Conservation (phyloP, 2,888 invertebrate genomes). For the Limnephilus rhombicus region DNA sequence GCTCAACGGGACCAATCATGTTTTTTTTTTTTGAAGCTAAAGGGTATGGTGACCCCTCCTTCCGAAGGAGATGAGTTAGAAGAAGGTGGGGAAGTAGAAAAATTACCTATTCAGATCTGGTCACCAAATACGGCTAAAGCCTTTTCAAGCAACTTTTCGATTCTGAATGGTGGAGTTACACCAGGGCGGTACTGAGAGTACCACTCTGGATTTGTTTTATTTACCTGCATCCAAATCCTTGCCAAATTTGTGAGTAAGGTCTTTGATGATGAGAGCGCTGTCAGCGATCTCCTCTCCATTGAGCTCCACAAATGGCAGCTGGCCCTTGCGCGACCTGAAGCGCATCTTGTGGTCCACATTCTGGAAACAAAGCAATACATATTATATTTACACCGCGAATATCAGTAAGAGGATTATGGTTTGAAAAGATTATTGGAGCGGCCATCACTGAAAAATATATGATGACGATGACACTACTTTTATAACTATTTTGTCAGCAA, state of each 20-base stretch:
- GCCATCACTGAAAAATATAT: not conserved
- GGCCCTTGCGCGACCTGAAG: constrained; percentile 95
- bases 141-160: too few relatives aligned
- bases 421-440: too few relatives aligned
- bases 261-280: constrained; percentile 93
- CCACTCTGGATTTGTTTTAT: not conserved
- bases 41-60: too few relatives aligned
- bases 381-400: not conserved
- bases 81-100: too few relatives aligned
- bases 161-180: too few relatives aligned
- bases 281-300: constrained; percentile 97
- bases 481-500: not conserved
- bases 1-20: too few relatives aligned
- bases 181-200: too few relatives aligned
- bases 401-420: too few relatives aligned
- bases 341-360: constrained; percentile 97
- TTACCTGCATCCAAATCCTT: constrained; percentile 88
- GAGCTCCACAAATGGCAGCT: constrained; percentile 95
- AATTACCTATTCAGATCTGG: too few relatives aligned
- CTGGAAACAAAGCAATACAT: constrained; percentile 77
- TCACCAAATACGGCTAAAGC: too few relatives aligned
- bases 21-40: too few relatives aligned
- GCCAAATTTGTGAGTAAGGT: constrained; percentile 88
- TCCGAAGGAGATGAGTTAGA: too few relatives aligned
- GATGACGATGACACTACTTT: not conserved